These are phyloP conservation scores for Cephus pygmeus DNA, from an alignment of 2,888 invertebrate genomes.

Conservation along the genomic window DNA sequence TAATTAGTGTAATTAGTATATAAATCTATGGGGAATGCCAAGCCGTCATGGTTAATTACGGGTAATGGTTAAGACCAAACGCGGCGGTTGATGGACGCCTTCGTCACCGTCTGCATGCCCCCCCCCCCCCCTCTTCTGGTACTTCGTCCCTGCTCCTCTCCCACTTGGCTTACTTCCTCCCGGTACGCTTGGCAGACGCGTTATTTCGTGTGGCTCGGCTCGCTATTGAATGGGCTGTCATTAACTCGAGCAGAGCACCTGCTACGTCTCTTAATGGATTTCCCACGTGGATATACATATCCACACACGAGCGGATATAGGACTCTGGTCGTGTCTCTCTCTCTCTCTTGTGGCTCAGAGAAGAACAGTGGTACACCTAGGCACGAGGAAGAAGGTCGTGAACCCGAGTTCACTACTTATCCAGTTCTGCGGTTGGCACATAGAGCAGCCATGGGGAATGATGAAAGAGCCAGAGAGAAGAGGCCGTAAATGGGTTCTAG, in stretches of 20 bases:
- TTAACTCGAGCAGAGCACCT: constrained; percentile 15
- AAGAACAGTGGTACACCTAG: not conserved
- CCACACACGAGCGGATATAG: not conserved
- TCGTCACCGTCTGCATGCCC: constrained; percentile 15
- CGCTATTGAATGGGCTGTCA: constrained; percentile 8
- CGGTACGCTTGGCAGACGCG: not conserved
- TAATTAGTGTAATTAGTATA: constrained; percentile 49
- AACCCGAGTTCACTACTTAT: not conserved
- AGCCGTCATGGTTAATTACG: constrained; percentile 42
- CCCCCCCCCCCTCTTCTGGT: not conserved
- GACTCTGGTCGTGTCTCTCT: not conserved
- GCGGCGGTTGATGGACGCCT: constrained; percentile 21
- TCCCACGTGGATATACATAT: constrained; percentile 9
- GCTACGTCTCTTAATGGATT: constrained; percentile 11
- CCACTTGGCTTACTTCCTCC: not conserved
- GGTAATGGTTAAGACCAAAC: constrained; percentile 37
- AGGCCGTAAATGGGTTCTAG: not conserved
- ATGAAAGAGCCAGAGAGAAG: not conserved
- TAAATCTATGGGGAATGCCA: constrained; percentile 46
- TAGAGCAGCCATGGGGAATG: not conserved
- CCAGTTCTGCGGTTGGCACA: not conserved
- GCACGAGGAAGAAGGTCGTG: not conserved
- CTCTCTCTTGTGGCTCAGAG: not conserved
- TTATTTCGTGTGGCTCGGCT: not conserved
- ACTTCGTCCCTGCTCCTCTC: not conserved